Percentiles rank a stretch among this genome's conserved stretches.
These are phyloP conservation scores for Labeo rohita DNA, from an alignment of 2,113 vertebrate genomes.

Conservation along the genomic window DNA sequence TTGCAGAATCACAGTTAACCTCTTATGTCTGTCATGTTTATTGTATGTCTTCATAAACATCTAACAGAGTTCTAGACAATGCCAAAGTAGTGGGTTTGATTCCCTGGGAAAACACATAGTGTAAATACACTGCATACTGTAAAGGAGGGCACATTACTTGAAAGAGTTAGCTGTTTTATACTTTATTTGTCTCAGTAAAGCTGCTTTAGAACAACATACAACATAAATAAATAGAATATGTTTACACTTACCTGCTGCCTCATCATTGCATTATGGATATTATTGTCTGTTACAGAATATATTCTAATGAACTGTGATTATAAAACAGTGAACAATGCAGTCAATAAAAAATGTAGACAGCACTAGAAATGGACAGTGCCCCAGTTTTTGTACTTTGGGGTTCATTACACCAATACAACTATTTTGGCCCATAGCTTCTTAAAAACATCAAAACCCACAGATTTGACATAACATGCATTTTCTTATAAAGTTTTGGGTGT, in stretches of 20 bases:
- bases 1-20: neutral
- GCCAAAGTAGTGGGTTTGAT: neutral
- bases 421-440: too few species aligned
- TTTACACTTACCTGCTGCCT: neutral
- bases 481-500: too few species aligned
- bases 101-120: neutral
- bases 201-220: neutral
- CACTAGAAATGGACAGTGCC: too few species aligned
- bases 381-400: too few species aligned
- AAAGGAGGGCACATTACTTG: neutral
- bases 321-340: too few species aligned
- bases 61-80: neutral
- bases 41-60: neutral
- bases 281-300: too few species aligned
- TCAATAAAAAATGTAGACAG: too few species aligned
- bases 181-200: neutral
- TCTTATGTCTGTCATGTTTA: neutral
- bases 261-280: neutral
- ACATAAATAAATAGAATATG: neutral
- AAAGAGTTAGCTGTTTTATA: neutral
- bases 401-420: too few species aligned
- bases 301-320: too few species aligned
- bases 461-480: too few species aligned
- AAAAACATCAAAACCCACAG: too few species aligned
- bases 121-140: neutral